Evolutionary conservation across 1,140 invertebrate genomes (phyloP).

Genomic region (Frieseomelitta varia): DNA sequence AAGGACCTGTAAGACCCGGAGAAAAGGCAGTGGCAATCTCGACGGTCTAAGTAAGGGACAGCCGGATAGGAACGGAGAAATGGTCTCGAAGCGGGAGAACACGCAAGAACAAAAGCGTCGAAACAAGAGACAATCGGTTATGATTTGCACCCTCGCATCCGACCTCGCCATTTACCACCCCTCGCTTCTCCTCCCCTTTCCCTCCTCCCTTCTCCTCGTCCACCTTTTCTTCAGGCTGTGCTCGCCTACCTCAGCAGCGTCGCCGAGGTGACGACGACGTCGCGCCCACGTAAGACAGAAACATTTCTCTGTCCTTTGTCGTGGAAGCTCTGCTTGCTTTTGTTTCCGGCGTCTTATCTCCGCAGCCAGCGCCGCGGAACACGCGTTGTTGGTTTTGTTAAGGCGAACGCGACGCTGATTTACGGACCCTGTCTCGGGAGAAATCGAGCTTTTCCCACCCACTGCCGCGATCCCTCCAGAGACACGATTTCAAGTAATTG

Average conservation of each 20-base stretch:
- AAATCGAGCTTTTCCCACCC: slow-evolving; percentile 18
- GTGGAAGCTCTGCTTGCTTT: slow-evolving; percentile 18
- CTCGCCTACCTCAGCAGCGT: background rate
- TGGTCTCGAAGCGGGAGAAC: slow-evolving; percentile 48
- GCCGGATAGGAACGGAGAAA: slow-evolving; percentile 49
- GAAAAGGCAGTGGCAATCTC: slow-evolving; percentile 39
- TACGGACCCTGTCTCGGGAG: slow-evolving; percentile 49
- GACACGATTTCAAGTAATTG: slow-evolving; percentile 42
- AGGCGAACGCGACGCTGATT: slow-evolving; percentile 52
- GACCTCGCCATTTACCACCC: slow-evolving; percentile 21
- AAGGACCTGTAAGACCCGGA: background rate
- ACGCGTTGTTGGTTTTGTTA: slow-evolving; percentile 65
- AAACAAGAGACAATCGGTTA: slow-evolving; percentile 70
- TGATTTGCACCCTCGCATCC: slow-evolving; percentile 59
- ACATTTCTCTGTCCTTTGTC: slow-evolving; percentile 64
- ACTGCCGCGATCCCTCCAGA: background rate
- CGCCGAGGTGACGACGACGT: slow-evolving; percentile 23
- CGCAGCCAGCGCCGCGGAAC: slow-evolving; percentile 39
- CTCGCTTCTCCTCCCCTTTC: no score
- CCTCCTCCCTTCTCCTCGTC: background rate
- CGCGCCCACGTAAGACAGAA: slow-evolving; percentile 42
- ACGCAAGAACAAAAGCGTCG: slow-evolving; percentile 60
- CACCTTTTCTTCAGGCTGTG: background rate
- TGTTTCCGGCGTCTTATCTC: slow-evolving; percentile 59
- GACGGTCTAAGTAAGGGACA: slow-evolving; percentile 13